Conservation (phyloP, 2,797 vertebrate species). For the Epinephelus coioides region DNA sequence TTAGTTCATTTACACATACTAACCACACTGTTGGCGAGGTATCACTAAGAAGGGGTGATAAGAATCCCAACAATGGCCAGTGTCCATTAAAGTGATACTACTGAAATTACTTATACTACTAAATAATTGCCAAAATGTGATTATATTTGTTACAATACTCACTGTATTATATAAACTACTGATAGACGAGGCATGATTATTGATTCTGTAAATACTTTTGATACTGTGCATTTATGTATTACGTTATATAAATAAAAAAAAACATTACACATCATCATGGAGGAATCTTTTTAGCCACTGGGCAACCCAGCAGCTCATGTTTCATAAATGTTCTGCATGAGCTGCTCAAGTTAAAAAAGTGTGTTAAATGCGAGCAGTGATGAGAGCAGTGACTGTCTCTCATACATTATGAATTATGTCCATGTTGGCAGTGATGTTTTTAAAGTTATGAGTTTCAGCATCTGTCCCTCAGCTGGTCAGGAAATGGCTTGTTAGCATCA, state of each 20-base stretch:
- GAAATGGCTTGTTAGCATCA: slow-evolving; percentile 48
- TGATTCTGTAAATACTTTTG: background rate
- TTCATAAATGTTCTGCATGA: background rate
- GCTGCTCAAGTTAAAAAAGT: background rate
- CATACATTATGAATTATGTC: background rate
- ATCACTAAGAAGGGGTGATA: no score
- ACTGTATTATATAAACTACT: no score
- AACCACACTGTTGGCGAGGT: no score
- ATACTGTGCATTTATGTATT: background rate
- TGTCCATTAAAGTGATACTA: no score
- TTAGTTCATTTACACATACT: no score
- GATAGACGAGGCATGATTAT: background rate
- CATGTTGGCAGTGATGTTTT: background rate
- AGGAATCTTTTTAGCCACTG: background rate
- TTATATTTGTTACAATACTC: no score
- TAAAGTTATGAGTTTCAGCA: slow-evolving; percentile 18
- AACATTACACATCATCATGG: background rate
- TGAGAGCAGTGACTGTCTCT: slow-evolving; percentile 1
- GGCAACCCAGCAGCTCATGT: background rate
- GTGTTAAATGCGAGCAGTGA: slow-evolving; percentile 1
- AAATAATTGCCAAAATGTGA: no score
- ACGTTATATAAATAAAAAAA: background rate
- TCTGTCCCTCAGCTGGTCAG: slow-evolving; percentile 39
- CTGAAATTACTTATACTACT: no score
- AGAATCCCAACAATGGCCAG: no score